Evolutionary conservation across 2,113 vertebrate genomes (phyloP), one percentile per base, ranked within the genome.

Genomic region (Etia nguti): DNA sequence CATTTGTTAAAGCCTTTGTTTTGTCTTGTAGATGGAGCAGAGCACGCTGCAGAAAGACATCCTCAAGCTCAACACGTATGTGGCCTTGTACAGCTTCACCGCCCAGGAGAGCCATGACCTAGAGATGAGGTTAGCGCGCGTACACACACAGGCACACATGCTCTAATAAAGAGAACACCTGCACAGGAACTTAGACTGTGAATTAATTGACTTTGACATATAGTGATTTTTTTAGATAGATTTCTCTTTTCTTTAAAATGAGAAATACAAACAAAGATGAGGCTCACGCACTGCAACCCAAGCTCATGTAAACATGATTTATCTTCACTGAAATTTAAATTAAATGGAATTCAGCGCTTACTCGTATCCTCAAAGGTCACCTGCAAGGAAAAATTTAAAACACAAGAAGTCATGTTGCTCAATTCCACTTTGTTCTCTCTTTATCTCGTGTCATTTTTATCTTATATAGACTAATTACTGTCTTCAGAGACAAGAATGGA

Each of bases 61-160:
- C 62, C 94, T 97, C 85, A 97, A 97, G 92, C 96, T 97, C 92
- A 97, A 97, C 96, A 98, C 97, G 92, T 99, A 97, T 10, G 98
- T 99, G 96, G 98, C 98, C 97, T 98, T 99, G 97, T 98, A 97
- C 96, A 98, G 96, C 95, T 99, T 98, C 96, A 95, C 95, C 79
- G 96, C 98, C 82, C 98, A 99, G 91, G 98, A 99, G 86, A 97
- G 95, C 82, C 97, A 99, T 90, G 98, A 99, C 93, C 96, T 99
- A 95, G 97, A 99, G 95, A 97, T 99, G 97, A 98, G 97, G 98
- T 98, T 91, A 88, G 94, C 1, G 29, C 59, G 73, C 22, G 15
- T 8, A 50, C 29, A 68, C 16, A 48, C 59, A 82, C 3, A 43
- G n/a, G 16, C n/a, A 20, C 29, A 60, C n/a, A 6, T 0, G 10